phyloP scores from a whole-genome alignment of 2,113 vertebrate genomes.

The Hippocampus zosterae region DNA sequence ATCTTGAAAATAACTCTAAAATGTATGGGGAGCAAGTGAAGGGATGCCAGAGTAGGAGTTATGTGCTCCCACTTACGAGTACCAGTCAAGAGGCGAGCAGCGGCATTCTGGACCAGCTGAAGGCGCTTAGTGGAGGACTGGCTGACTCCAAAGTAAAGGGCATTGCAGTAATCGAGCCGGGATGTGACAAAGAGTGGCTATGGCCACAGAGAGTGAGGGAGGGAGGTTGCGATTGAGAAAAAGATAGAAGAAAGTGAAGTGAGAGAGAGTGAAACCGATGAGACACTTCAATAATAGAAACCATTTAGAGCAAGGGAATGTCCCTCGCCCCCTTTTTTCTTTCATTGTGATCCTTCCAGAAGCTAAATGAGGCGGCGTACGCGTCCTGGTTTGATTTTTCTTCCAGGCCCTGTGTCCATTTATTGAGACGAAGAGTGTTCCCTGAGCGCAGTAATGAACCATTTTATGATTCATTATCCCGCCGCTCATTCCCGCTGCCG shows the following conservation, averaged over 20 bases:
- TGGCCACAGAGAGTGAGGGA: conserved; percentile 1
- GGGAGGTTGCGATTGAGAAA: conserved; percentile 20
- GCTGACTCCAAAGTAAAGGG: too few relatives aligned
- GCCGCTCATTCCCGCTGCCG: conserved; percentile 68
- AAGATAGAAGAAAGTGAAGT: conserved; percentile 23
- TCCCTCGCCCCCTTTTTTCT: conserved; percentile 19
- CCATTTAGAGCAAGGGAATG: conserved; percentile 45
- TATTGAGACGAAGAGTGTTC: conserved; percentile 76
- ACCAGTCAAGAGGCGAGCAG: too few relatives aligned
- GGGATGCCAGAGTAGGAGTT: too few relatives aligned
- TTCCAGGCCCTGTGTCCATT: conserved; percentile 69
- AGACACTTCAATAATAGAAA: conserved; percentile 63
- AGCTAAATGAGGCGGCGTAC: conserved; percentile 64
- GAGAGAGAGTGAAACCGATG: conserved; percentile 23
- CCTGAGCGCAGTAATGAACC: conserved; percentile 74
- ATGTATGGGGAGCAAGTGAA: too few relatives aligned
- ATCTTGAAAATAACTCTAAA: too few relatives aligned
- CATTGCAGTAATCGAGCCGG: too few relatives aligned
- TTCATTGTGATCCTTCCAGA: conserved; percentile 64
- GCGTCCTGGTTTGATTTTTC: conserved; percentile 70
- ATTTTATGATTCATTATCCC: conserved; percentile 80
- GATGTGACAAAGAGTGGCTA: too few relatives aligned
- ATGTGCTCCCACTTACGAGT: too few relatives aligned
- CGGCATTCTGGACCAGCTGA: too few relatives aligned
- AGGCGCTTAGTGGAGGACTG: too few relatives aligned